Evolutionary conservation across 2,113 vertebrate genomes (phyloP), one percentile per base, ranked within the genome.

Genomic region (Bettongia penicillata): DNA sequence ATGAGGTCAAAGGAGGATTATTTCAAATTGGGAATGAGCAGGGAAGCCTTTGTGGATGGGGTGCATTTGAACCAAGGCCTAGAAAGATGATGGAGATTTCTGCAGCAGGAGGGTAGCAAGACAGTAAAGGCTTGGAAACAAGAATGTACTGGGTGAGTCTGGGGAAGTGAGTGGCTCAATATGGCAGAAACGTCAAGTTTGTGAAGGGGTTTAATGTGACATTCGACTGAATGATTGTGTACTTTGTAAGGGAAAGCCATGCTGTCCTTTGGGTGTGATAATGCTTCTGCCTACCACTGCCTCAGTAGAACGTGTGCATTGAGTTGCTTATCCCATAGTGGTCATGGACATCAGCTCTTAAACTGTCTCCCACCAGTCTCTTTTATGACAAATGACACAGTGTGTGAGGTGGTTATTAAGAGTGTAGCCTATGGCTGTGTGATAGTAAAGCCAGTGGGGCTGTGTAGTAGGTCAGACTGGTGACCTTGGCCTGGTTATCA

Each of bases 321-420:
- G 28, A 47, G 47, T 57, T 52, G 23, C 37, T 91, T 91, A 90
- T 90, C 43, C n/a, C 14, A 47, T 48, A 31, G 68, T 84, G n/a
- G n/a, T 31, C 19, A 8, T 26, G 53, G 55, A 51, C 3, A 23
- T 84, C n/a, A 23, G n/a, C 61, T 12, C 61, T 61, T 53, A 26
- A 1, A 26, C 52, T 57, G 89, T 25, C 50, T 51, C 10, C 0
- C 3, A 16, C 55, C 0, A 0, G n/a, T 48, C 91, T 90, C 14
- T 51, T 43, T 1, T 16, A 22, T 0, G 3, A n/a, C 89, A 61
- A 47, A 51, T 48, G 77, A 61, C 19, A 5, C 89, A 68, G 24
- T 47, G 28, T 50, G 50, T 23, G 96, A 47, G 37, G 26, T 53
- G 84, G 77, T 37, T 8, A 0, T 57, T 84, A 0, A 9, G 19